phyloP scores from a whole-genome alignment of 1,140 invertebrate genomes.

The Eriosoma lanigerum region DNA sequence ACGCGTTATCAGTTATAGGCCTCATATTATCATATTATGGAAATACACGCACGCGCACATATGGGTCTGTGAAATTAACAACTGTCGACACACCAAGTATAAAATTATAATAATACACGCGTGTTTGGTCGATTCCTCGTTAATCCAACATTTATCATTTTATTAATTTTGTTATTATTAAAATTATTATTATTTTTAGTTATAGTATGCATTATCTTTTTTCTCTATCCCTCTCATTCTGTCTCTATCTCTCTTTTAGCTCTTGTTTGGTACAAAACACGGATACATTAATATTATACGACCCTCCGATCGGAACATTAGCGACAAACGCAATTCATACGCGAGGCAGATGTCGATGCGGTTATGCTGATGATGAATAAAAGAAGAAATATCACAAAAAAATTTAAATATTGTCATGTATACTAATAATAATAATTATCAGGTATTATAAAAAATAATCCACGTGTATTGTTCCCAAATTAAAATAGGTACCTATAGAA shows the following conservation, averaged over 20 bases:
- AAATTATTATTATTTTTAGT: background rate
- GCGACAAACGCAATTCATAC: background rate
- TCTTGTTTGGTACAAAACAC: too few relatives aligned
- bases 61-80: background rate
- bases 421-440: too few relatives aligned
- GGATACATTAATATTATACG: background rate
- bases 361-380: too few relatives aligned
- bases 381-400: too few relatives aligned
- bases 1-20: background rate
- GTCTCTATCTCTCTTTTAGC: background rate
- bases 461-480: too few relatives aligned
- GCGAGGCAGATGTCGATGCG: too few relatives aligned
- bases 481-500: too few relatives aligned
- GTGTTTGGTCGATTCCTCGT: background rate
- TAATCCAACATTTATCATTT: slow-evolving; percentile 44
- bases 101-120: too few relatives aligned
- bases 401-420: too few relatives aligned
- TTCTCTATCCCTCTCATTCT: background rate
- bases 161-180: too few relatives aligned
- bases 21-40: background rate
- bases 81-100: background rate
- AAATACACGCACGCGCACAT: background rate
- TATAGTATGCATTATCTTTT: background rate
- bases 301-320: slow-evolving; percentile 4
- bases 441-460: too few relatives aligned